phyloP scores from a whole-genome alignment of 2,797 vertebrate genomes.

The Girardinus metallicus region DNA sequence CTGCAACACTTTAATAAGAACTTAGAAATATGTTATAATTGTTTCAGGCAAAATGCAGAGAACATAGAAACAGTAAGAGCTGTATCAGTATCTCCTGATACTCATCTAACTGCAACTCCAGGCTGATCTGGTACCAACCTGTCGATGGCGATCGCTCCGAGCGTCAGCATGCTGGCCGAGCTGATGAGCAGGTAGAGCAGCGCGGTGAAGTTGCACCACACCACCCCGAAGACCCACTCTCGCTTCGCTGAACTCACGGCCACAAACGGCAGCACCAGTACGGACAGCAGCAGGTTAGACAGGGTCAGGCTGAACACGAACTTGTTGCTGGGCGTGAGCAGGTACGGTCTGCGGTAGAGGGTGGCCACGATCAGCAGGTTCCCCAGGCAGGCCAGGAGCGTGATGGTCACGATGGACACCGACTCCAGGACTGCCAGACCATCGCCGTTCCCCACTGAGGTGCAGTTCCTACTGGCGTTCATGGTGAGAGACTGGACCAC shows the following conservation, averaged over 20 bases:
- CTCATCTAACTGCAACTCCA: background rate
- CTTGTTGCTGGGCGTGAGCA: conserved; percentile 98
- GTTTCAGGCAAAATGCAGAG: background rate
- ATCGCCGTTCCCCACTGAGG: conserved; percentile 74
- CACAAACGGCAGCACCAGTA: conserved; percentile 94
- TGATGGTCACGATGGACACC: conserved; percentile 89
- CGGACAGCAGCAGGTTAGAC: conserved; percentile 93
- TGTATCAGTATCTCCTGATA: background rate
- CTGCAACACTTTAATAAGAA: background rate
- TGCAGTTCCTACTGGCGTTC: conserved; percentile 87
- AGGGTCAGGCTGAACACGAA: conserved; percentile 98
- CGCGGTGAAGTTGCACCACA: conserved; percentile 99
- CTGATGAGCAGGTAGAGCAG: conserved; percentile 97
- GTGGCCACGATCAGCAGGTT: conserved; percentile 93
- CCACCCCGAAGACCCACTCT: conserved; percentile 97
- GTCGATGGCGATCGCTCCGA: conserved; percentile 96
- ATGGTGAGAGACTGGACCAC: conserved; percentile 80
- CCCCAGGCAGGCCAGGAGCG: conserved; percentile 91
- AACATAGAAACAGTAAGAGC: background rate
- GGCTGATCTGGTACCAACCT: conserved; percentile 79
- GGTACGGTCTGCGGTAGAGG: conserved; percentile 93
- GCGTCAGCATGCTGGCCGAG: conserved; percentile 98
- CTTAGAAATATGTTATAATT: background rate
- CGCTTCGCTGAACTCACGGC: conserved; percentile 89
- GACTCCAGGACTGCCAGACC: conserved; percentile 84